Conservation (phyloP, 2,888 invertebrate genomes). For the Leptinotarsa rubiginosa region DNA sequence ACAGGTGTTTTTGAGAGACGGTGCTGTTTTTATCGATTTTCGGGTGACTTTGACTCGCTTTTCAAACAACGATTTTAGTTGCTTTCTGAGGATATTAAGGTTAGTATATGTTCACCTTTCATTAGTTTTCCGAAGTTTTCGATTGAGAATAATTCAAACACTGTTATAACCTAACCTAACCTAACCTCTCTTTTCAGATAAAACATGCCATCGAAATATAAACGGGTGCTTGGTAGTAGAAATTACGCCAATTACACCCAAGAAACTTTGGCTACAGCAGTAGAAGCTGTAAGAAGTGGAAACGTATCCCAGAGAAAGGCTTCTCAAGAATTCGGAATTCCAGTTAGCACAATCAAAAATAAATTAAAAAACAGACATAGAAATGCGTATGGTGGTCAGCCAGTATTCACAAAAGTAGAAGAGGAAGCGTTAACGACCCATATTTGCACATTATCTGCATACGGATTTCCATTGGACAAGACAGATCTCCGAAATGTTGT, state of each 20-base stretch:
- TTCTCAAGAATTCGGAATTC: constrained; percentile 19
- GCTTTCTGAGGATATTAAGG: background rate
- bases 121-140: background rate
- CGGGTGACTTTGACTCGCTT: constrained; percentile 13
- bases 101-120: constrained; percentile 4
- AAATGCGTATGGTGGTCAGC: constrained; percentile 16
- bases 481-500: constrained; percentile 54
- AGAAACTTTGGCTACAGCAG: constrained; percentile 16
- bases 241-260: constrained; percentile 15
- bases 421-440: constrained; percentile 16
- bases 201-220: constrained; percentile 19
- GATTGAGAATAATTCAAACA: constrained; percentile 11
- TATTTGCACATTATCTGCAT: constrained; percentile 14
- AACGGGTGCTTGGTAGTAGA: constrained; percentile 20
- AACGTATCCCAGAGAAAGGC: constrained; percentile 21
- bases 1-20: constrained; percentile 3
- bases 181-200: constrained; percentile 12
- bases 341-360: constrained; percentile 21
- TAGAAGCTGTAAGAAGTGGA: constrained; percentile 16
- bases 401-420: constrained; percentile 16
- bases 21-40: constrained; percentile 8
- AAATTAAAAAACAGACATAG: constrained; percentile 17
- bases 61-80: constrained; percentile 3
- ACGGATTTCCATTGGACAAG: constrained; percentile 43
- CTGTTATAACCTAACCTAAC: background rate